Conservation (phyloP, 2,888 invertebrate genomes). For the Andrena bicolor region DNA sequence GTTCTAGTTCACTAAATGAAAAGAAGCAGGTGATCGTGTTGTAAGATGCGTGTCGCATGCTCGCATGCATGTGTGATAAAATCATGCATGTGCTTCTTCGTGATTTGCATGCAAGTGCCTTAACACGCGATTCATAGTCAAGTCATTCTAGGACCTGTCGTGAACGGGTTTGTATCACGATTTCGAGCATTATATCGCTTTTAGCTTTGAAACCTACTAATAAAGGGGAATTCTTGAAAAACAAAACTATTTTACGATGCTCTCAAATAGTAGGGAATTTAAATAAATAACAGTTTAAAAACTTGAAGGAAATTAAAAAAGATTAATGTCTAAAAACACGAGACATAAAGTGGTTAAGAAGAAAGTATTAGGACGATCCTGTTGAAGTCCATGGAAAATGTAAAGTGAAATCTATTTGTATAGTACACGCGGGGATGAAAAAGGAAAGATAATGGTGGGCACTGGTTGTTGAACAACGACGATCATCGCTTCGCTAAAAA, state of each 20-base stretch:
- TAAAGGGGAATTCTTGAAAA: neutral
- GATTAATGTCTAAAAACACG: neutral
- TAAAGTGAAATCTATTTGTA: neutral
- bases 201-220: neutral
- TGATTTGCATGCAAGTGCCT: slow-evolving; percentile 53
- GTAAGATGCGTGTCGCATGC: slow-evolving; percentile 65
- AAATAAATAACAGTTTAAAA: neutral
- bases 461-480: neutral
- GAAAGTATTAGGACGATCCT: neutral
- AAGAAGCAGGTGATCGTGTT: slow-evolving; percentile 61
- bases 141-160: slow-evolving; percentile 16
- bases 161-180: neutral
- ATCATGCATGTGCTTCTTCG: slow-evolving; percentile 54
- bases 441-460: neutral
- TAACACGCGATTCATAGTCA: slow-evolving; percentile 44
- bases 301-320: neutral
- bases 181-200: too few species aligned
- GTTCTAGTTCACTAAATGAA: slow-evolving; percentile 47
- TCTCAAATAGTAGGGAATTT: neutral
- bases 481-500: slow-evolving; percentile 11
- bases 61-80: slow-evolving; percentile 64
- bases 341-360: neutral
- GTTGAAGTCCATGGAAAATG: neutral
- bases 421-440: neutral
- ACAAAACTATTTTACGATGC: neutral